Conservation (phyloP, 2,797 vertebrate genomes). For the Smutsia gigantea region DNA sequence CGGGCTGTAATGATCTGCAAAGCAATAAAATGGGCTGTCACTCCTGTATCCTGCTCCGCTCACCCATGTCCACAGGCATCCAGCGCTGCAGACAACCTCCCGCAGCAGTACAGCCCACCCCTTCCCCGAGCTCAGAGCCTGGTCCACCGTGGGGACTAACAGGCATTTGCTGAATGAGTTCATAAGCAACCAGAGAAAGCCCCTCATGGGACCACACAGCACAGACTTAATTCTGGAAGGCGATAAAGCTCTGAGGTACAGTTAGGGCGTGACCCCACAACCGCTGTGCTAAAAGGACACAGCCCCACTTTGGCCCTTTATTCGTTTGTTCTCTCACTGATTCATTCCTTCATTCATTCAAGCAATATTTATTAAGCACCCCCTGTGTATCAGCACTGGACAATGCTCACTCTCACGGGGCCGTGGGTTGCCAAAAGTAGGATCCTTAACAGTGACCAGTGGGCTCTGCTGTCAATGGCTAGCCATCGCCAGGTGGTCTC, state of each 20-base stretch:
- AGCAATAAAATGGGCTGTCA: background rate
- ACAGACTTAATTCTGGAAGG: background rate
- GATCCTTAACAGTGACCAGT: accelerated
- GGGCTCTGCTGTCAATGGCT: background rate
- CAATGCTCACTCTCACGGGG: too few relatives aligned
- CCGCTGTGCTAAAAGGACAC: background rate
- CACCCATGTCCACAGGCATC: too few relatives aligned
- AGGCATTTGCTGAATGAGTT: background rate
- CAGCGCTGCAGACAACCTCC: too few relatives aligned
- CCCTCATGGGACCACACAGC: background rate
- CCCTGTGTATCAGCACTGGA: background rate
- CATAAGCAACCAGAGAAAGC: background rate
- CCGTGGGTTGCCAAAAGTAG: accelerated
- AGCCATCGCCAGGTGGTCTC: background rate
- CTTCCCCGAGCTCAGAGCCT: background rate
- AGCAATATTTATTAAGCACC: background rate
- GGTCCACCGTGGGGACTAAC: background rate
- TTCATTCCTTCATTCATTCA: background rate
- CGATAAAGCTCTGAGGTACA: background rate
- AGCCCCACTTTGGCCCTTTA: background rate
- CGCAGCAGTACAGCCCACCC: background rate
- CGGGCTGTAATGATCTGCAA: background rate
- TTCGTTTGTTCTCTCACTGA: background rate
- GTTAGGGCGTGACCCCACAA: background rate
- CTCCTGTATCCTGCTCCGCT: accelerated